Percentiles rank a stretch among this genome's conserved stretches.
These are phyloP conservation scores for Dufourea novaeangliae DNA, from an alignment of 1,140 invertebrate genomes.

Conservation along the genomic window DNA sequence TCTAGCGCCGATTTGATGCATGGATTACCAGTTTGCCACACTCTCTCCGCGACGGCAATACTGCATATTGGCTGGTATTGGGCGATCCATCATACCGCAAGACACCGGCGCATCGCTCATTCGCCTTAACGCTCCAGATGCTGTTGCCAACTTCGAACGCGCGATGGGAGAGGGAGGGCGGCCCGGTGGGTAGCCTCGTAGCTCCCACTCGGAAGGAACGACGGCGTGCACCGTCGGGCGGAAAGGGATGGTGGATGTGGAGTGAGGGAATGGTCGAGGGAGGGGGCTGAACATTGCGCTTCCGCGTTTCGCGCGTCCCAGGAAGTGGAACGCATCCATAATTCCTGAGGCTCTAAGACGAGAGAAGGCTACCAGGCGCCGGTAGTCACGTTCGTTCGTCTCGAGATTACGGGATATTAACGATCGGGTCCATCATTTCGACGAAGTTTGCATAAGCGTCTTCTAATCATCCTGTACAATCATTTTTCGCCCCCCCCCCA, in stretches of 20 bases:
- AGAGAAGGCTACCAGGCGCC: slow-evolving; percentile 4
- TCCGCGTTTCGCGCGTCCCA: slow-evolving; percentile 53
- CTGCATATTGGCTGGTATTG: slow-evolving; percentile 78
- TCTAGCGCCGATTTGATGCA: slow-evolving; percentile 71
- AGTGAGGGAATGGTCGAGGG: background rate
- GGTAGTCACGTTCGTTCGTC: slow-evolving; percentile 47
- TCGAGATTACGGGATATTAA: slow-evolving; percentile 59
- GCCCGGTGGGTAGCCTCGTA: slow-evolving; percentile 12
- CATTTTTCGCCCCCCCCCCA: background rate
- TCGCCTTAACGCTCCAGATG: slow-evolving; percentile 74
- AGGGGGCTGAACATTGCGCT: slow-evolving; percentile 9
- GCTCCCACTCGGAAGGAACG: background rate
- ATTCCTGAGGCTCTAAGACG: slow-evolving; percentile 49
- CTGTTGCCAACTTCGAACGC: slow-evolving; percentile 69
- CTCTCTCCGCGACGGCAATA: slow-evolving; percentile 71
- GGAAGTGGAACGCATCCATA: slow-evolving; percentile 65
- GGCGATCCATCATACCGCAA: slow-evolving; percentile 76
- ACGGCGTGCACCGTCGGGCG: background rate
- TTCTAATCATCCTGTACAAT: slow-evolving; percentile 10
- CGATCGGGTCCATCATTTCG: slow-evolving; percentile 32
- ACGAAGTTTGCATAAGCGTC: background rate
- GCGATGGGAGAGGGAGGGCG: slow-evolving; percentile 15
- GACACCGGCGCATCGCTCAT: slow-evolving; percentile 76
- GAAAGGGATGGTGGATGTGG: background rate
- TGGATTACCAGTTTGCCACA: slow-evolving; percentile 73